Percentiles rank a stretch among this genome's conserved stretches.
These are phyloP conservation scores for Patella depressa DNA, from an alignment of 2,888 invertebrate species.

Conservation along the genomic window DNA sequence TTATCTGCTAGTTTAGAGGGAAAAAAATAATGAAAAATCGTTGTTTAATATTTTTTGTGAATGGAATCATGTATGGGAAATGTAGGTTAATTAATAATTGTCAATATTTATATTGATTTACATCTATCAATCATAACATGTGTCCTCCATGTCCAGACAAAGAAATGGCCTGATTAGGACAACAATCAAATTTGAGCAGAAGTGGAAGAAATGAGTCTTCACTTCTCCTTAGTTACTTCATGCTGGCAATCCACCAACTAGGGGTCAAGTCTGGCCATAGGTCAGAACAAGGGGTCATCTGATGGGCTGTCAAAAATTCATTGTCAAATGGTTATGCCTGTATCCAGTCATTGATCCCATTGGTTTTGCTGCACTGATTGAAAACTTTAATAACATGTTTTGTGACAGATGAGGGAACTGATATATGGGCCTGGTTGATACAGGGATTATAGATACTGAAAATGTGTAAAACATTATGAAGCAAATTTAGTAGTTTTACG, in stretches of 20 bases:
- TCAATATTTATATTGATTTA: too few species aligned
- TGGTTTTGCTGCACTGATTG: neutral
- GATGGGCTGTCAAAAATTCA: conserved; percentile 6
- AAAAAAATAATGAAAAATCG: too few species aligned
- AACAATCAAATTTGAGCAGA: conserved; percentile 8
- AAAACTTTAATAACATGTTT: conserved; percentile 7
- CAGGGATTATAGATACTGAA: too few species aligned
- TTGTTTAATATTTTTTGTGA: too few species aligned
- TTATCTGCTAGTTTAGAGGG: too few species aligned
- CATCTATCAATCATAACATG: too few species aligned
- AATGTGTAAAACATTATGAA: too few species aligned
- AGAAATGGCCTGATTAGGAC: conserved; percentile 3
- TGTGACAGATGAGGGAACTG: conserved; percentile 5
- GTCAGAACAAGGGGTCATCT: neutral
- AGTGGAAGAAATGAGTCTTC: neutral
- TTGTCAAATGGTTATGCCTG: neutral
- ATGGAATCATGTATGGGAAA: too few species aligned
- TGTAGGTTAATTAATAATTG: too few species aligned
- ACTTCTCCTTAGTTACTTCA: neutral
- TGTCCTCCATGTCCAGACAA: neutral
- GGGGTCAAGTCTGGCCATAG: neutral
- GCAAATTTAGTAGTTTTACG: too few species aligned
- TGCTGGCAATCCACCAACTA: neutral
- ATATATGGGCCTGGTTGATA: neutral
- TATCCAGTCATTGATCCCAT: neutral